Base-by-base conservation (phyloP, 2,113 vertebrate species). In the Oceanodroma tethys region DNA sequence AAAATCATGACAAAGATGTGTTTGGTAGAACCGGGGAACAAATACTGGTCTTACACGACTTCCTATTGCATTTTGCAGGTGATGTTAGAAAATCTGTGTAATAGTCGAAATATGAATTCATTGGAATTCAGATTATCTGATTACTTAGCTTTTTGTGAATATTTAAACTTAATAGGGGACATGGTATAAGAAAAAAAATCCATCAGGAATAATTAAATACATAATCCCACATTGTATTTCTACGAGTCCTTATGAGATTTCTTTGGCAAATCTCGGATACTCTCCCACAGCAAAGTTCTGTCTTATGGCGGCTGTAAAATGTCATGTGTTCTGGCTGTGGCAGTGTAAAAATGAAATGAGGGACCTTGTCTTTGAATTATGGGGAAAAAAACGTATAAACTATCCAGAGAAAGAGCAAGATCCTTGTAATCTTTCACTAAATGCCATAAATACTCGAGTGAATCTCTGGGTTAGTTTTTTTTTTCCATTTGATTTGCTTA, bases 391-490 rank as follows among this genome's bases (percentile, higher is more conserved):
- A n/a, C 11, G 1, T 36, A 58, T 7, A 73, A 63, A 29, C 3
- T 52, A 17, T 7, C 30, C 23, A 48, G 11, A 25, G 47, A 87
- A 53, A 68, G 1, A 66, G 10, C 10, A 71, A 78, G 43, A 27
- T 26, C 14, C 10, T 52, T 47, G 17, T 78, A 42, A 74, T 23
- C 6, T 78, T 65, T 60, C 34, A 65, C 2, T 1, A 32, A 17
- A 26, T 65, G 11, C 29, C 36, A 11, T n/a, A 34, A 74, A 85
- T 16, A 56, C 8, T 12, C 11, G 30, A 65, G 2, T 60, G n/a
- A 32, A 34, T 27, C 40, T 62, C 21, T 58, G 36, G 34, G 3
- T 55, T 71, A 1, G 1, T 58, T 6, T 0, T 3, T 19, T 83
- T 12, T 50, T 38, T 17, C 6, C 1, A 11, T 65, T 65, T 72